These are phyloP conservation scores for Cydia pomonella DNA, from an alignment of 1,140 invertebrate genomes.

Conservation along the genomic window DNA sequence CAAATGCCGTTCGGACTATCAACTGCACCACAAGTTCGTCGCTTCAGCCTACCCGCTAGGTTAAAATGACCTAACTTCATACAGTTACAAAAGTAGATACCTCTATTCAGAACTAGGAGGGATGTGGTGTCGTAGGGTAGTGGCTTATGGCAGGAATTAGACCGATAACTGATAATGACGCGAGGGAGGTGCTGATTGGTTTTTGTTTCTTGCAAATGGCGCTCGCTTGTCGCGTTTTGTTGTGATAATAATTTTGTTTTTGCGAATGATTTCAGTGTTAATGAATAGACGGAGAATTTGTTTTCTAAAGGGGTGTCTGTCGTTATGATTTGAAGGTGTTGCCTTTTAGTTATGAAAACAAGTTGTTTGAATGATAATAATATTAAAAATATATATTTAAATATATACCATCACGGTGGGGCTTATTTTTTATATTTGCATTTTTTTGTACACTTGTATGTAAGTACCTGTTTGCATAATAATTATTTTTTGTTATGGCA, in stretches of 20 bases:
- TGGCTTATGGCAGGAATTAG: constrained; percentile 12
- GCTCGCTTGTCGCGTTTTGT: constrained; percentile 14
- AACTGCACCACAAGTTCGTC: not conserved
- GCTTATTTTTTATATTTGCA: no score
- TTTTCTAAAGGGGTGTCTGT: not conserved
- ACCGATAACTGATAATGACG: constrained; percentile 12
- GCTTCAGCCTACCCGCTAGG: not conserved
- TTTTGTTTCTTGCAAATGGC: constrained; percentile 19
- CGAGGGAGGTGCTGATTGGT: constrained; percentile 8
- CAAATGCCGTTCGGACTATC: not conserved
- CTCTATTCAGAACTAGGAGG: not conserved
- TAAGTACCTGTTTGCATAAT: no score
- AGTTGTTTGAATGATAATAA: not conserved
- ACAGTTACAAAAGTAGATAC: not conserved
- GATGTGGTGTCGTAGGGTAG: not conserved
- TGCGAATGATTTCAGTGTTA: not conserved
- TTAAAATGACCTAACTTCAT: not conserved
- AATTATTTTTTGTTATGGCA: no score
- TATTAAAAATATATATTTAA: no score
- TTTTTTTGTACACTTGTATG: no score
- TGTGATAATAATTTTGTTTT: constrained; percentile 15
- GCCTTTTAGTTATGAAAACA: constrained; percentile 5
- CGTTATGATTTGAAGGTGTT: not conserved
- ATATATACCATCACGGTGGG: no score
- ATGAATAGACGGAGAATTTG: not conserved